Evolutionary conservation across 2,113 vertebrate species (phyloP), one percentile per base, ranked within the genome.

Genomic region (Procapra przewalskii): DNA sequence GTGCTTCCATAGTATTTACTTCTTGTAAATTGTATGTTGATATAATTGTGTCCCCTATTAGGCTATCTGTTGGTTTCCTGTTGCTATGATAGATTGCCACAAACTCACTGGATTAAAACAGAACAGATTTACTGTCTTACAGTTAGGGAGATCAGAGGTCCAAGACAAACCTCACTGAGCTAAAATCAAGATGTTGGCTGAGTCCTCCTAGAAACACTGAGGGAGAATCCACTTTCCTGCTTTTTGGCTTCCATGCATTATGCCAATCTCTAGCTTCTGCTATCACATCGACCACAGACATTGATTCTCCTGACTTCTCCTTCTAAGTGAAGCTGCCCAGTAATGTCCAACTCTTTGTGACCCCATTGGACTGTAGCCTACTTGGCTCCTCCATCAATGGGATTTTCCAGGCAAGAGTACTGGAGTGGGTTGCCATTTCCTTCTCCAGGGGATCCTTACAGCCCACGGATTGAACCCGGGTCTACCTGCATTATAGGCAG

Each of bases 381-480:
- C 17, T 71, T 1, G 0, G 67, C 67, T 71, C 67, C 67, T 36
- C 67, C 67, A 23, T 71, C 10, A 36, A 12, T 23, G 19, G 67
- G n/a, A 40, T 71, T 71, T 71, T 40, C n/a, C n/a, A 71, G 67
- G 67, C n/a, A 40, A 71, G n/a, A 71, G 67, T 71, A 36, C n/a
- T 71, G n/a, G n/a, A 40, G n/a, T 23, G n/a, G 19, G n/a, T 71
- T 71, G n/a, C n/a, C 19, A 71, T 71, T 23, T 71, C n/a, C 19
- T 40, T 71, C 19, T 71, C 67, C 67, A 71, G 19, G 67, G 19
- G n/a, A 71, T 71, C n/a, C 33, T 23, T 71, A 9, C 2, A 5
- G 5, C n/a, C n/a, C n/a, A 40, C 0, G 19, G n/a, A 40, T 40
- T 40, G n/a, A 71, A 71, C n/a, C 67, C 3, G 10, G 5, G 5